These are phyloP conservation scores for Rhinolophus sinicus DNA, from an alignment of 2,113 vertebrate species.

Conservation along the genomic window DNA sequence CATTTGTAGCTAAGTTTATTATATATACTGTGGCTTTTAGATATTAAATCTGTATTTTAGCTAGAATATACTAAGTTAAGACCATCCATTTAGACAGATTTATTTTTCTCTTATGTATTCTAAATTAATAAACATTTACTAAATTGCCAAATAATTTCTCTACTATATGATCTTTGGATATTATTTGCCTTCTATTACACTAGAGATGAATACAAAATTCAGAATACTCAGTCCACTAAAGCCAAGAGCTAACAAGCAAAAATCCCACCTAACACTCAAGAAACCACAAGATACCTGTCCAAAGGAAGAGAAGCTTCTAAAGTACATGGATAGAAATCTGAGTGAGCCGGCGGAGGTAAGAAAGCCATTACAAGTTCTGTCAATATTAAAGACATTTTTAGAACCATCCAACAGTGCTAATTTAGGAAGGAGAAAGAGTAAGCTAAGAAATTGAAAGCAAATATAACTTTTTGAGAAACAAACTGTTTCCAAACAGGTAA, in stretches of 20 bases:
- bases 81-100: conserved; percentile 62
- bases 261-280: conserved; percentile 29
- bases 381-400: conserved; percentile 34
- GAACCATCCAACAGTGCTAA: background rate
- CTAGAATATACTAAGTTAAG: conserved; percentile 47
- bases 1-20: conserved; percentile 70
- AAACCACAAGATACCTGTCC: conserved; percentile 1
- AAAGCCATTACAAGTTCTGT: background rate
- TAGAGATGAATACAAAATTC: conserved; percentile 59
- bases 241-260: conserved; percentile 60
- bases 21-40: conserved; percentile 46
- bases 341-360: background rate
- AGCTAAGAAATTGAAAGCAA: background rate
- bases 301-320: conserved; percentile 3
- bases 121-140: conserved; percentile 71
- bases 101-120: conserved; percentile 65
- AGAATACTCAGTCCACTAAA: conserved; percentile 56
- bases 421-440: background rate
- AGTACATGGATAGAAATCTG: background rate
- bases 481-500: background rate
- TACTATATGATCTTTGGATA: conserved; percentile 59
- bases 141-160: conserved; percentile 63
- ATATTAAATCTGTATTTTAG: conserved; percentile 64
- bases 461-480: conserved; percentile 28
- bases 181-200: conserved; percentile 56